Evolutionary conservation across 1,140 invertebrate genomes (phyloP).

Genomic region (Periplaneta americana): DNA sequence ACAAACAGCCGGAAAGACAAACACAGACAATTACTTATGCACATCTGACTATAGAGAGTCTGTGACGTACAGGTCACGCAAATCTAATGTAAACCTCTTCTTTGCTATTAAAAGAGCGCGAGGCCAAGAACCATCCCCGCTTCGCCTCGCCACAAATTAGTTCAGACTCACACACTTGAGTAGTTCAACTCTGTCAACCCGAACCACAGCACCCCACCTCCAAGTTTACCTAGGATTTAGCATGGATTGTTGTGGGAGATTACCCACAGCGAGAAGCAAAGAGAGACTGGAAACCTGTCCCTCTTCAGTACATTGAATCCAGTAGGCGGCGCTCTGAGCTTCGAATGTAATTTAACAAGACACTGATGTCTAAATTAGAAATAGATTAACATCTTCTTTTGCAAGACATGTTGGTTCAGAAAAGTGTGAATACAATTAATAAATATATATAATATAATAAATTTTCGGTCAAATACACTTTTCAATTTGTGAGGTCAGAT

Average conservation of each 20-base stretch:
- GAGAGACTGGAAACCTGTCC: background rate
- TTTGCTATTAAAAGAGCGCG: background rate
- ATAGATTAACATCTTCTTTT: background rate
- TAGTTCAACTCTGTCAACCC: background rate
- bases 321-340: background rate
- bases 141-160: background rate
- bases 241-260: background rate
- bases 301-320: background rate
- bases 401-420: no score
- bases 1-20: background rate
- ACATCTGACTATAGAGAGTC: background rate
- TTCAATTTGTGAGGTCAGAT: no score
- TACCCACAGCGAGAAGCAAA: background rate
- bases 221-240: background rate
- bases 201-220: background rate
- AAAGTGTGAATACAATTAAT: no score
- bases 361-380: background rate
- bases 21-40: background rate
- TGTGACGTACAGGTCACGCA: background rate
- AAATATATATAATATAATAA: no score
- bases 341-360: background rate
- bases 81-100: background rate
- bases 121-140: background rate
- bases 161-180: background rate
- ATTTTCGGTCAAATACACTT: no score